Conservation (phyloP, 2,797 vertebrate species). For the Manis crassicaudata region DNA sequence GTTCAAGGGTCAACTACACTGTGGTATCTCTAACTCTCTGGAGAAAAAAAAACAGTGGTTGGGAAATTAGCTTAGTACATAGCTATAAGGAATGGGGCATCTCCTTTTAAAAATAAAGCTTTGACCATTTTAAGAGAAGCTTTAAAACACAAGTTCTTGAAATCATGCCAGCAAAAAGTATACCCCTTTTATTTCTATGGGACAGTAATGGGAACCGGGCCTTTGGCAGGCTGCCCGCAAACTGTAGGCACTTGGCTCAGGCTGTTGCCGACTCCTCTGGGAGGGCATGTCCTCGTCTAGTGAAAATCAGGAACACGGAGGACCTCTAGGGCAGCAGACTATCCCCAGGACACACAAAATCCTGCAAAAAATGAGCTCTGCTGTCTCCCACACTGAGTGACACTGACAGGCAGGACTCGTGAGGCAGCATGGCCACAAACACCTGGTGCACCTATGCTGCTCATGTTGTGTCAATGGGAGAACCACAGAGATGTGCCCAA, state of each 20-base stretch:
- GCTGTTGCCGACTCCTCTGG: not conserved
- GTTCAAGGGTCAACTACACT: not conserved
- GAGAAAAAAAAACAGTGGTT: not conserved
- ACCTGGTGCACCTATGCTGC: not conserved
- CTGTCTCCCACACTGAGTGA: not conserved
- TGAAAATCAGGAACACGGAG: not conserved
- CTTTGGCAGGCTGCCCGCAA: not conserved
- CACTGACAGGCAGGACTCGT: fast-evolving
- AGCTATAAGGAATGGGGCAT: not conserved
- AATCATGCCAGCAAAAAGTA: not conserved
- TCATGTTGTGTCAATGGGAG: not conserved
- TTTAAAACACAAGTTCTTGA: not conserved
- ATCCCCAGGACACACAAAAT: not conserved
- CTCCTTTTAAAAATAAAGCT: not conserved
- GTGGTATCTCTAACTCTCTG: not conserved
- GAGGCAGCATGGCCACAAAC: not conserved
- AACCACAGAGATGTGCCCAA: not conserved
- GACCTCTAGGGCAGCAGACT: no score
- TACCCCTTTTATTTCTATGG: not conserved
- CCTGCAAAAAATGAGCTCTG: not conserved
- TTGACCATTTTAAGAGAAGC: not conserved
- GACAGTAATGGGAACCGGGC: not conserved
- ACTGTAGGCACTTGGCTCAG: not conserved
- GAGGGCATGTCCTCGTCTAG: not conserved
- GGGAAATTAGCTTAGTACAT: not conserved